Evolutionary conservation across 2,797 vertebrate genomes (phyloP).

Genomic region (Toxotes lorentzi): DNA sequence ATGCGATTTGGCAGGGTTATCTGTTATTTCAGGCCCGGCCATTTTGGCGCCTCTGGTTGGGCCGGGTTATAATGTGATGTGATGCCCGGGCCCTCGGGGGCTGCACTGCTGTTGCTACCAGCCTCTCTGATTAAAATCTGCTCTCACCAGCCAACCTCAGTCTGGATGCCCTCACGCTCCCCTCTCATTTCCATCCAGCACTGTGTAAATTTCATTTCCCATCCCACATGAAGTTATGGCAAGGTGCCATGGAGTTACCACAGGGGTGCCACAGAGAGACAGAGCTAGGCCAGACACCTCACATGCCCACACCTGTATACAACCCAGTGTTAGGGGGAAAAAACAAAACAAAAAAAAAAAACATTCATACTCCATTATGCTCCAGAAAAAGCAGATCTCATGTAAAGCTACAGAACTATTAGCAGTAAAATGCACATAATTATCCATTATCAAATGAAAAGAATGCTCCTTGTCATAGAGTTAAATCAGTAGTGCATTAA

Average conservation of each 20-base stretch:
- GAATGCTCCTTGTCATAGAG: not conserved
- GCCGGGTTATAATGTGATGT: constrained; percentile 75
- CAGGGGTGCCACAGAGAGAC: constrained; percentile 14
- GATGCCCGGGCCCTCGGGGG: constrained; percentile 71
- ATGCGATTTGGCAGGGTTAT: constrained; percentile 82
- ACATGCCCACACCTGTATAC: constrained; percentile 35
- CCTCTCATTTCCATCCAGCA: constrained; percentile 60
- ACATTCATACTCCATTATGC: not conserved
- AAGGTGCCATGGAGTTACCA: constrained; percentile 2
- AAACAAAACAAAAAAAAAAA: constrained; percentile 1
- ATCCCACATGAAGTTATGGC: constrained; percentile 55
- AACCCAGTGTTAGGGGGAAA: no score
- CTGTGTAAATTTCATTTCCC: constrained; percentile 52
- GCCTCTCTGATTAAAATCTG: constrained; percentile 78
- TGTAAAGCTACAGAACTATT: not conserved
- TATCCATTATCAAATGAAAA: not conserved
- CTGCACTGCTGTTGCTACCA: constrained; percentile 73
- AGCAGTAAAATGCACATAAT: constrained; percentile 1
- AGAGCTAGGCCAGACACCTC: constrained; percentile 43
- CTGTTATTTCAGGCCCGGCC: constrained; percentile 79
- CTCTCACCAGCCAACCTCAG: constrained; percentile 69
- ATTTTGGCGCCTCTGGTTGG: constrained; percentile 74
- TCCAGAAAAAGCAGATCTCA: not conserved
- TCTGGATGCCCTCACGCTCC: constrained; percentile 69
- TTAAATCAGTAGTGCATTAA: constrained; percentile 8